These are phyloP conservation scores for Cataglyphis albicans DNA, from an alignment of 2,888 invertebrate genomes.

Conservation along the genomic window DNA sequence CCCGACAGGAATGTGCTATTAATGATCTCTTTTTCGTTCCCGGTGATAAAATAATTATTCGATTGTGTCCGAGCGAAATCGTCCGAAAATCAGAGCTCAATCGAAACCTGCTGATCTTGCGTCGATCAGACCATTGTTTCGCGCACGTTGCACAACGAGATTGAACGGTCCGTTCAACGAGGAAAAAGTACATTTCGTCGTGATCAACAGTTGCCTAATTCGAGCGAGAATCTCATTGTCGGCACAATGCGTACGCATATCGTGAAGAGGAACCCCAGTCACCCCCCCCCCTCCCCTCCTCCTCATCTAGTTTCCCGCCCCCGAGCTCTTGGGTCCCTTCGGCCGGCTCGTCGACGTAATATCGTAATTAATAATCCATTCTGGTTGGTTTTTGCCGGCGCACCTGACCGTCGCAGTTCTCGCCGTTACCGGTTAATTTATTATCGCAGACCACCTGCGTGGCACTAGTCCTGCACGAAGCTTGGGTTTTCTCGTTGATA, in stretches of 20 bases:
- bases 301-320: background rate
- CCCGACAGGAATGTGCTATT: conserved; percentile 26
- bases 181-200: conserved; percentile 45
- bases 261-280: background rate
- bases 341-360: conserved; percentile 61
- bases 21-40: conserved; percentile 31
- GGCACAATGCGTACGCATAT: conserved; percentile 20
- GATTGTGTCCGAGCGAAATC: conserved; percentile 58
- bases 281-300: no score
- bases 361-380: conserved; percentile 84
- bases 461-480: conserved; percentile 72
- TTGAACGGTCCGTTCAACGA: conserved; percentile 52
- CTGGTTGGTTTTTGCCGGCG: conserved; percentile 74
- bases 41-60: conserved; percentile 54
- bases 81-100: conserved; percentile 20
- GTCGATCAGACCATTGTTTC: conserved; percentile 30
- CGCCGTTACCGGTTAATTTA: conserved; percentile 79
- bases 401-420: conserved; percentile 74
- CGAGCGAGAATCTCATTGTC: conserved; percentile 18
- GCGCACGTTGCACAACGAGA: conserved; percentile 35
- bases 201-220: conserved; percentile 61
- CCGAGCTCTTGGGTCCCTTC: conserved; percentile 13
- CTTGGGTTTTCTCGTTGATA: conserved; percentile 62
- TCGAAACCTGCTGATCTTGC: conserved; percentile 40
- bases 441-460: conserved; percentile 77